Evolutionary conservation across 2,113 vertebrate species (phyloP), one percentile per base, ranked within the genome.

Genomic region (Toxostoma redivivum): DNA sequence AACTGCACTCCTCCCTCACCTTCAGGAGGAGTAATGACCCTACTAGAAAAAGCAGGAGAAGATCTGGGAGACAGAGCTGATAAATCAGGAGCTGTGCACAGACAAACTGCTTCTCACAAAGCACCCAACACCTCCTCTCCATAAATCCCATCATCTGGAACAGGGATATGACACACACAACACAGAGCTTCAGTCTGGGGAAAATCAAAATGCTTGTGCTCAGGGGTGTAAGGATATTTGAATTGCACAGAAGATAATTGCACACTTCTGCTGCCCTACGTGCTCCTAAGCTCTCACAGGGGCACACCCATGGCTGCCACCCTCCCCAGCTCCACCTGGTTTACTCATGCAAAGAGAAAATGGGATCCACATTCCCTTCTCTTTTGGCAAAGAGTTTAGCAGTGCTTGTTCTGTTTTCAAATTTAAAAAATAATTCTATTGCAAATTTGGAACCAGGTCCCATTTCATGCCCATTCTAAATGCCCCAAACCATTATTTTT

Each of bases 61-160:
- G 6, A 44, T 71, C 38, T 80, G 12, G 1, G 78, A 90, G 82
- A 69, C 42, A 76, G 81, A 92, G 77, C 28, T 93, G 90, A 62
- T 64, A 89, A 95, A 33, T 9, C 56, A 37, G 35, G 74, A 94
- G 40, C 21, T 73, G 66, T 6, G 15, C 53, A 50, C 35, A 91
- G 67, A 93, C 57, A 81, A 88, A 18, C n/a, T 35, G 73, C 53
- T 95, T 94, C 65, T 61, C 89, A 44, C 85, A 91, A 83, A 90
- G 91, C n/a, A 78, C 79, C 83, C 61, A 82, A 42, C 64, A 37
- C 38, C 10, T 31, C 45, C 21, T 50, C 91, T 67, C 76, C 65
- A 70, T 30, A 95, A 96, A 88, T 86, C 65, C 48, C 44, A 23
- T 90, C 73, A 88, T 86, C 54, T 51, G 74, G 27, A 86, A 44